Evolutionary conservation across 2,888 invertebrate species (phyloP), one percentile per base, ranked within the genome.

Genomic region (Tetanocera ferruginea): DNA sequence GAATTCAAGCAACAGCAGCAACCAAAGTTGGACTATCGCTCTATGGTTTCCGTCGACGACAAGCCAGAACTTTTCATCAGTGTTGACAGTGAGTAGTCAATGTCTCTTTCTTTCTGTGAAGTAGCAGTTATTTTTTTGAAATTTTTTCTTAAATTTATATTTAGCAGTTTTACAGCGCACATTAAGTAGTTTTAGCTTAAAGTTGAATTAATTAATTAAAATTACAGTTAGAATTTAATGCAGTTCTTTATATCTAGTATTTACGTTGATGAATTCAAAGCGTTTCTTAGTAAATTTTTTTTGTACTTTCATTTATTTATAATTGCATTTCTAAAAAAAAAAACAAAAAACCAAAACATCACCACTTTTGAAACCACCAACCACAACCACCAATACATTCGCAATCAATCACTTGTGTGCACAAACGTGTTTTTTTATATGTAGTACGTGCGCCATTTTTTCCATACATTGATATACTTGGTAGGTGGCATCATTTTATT

Each of bases 11-110:
- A 95, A 73, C 96, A 95, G 72, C 94, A 94, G 85, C 93, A 93
- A 81, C 96, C 96, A 52, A 94, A 95, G 85, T 91, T 97, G 82
- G 96, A 97, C 90, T 97, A 97, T 89, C 94, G 96, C 87, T 96
- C 96, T 87, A 96, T 97, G 96, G 97, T 97, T 80, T 96, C 96
- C 28, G 95, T 97, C 82, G 97, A 97, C 86, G 98, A 98, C 89
- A 97, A 96, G 94, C 97, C 98, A 5, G 97, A 97, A 90, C 92
- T 98, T 83, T 98, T 98, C 91, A 95, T 96, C 83, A 96, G 97
- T 71, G 96, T 98, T 88, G 97, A 98, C 90, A 96, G 97, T 97
- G 90, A 94, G 96, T 94, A 82, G 34, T 25, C 23, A 0, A n/a
- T n/a, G 66, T 23, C 43, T 5, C 62, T 74, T 31, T 62, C 11